A percentile compares a stretch with the other conserved stretches of the same genome.
Conservation (phyloP, 2,113 vertebrate species). For the Myiopsitta monachus region DNA sequence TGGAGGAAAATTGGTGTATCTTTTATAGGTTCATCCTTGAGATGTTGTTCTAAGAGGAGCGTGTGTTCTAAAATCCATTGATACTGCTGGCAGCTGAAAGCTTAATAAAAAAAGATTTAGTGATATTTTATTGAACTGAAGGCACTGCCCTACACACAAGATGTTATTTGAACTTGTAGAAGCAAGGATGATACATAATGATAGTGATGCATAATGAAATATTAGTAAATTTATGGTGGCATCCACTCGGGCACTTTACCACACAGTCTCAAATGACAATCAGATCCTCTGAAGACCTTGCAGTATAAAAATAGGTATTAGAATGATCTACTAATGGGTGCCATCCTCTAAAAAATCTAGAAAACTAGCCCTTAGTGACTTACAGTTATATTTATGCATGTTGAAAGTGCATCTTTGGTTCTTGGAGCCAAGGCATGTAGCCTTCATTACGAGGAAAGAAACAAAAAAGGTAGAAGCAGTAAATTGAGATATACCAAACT, state of each 20-base stretch:
- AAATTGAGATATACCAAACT: not conserved
- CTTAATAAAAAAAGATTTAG: not conserved
- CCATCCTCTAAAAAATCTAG: not conserved
- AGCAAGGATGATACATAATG: not conserved
- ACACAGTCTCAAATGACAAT: not conserved
- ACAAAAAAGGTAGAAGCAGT: not conserved
- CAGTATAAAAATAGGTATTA: not conserved
- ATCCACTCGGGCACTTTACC: not conserved
- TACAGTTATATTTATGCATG: not conserved
- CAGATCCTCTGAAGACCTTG: not conserved
- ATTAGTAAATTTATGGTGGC: not conserved
- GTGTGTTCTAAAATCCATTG: not conserved
- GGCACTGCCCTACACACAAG: not conserved
- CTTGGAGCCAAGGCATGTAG: not conserved
- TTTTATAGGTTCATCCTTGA: not conserved
- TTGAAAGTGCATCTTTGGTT: not conserved
- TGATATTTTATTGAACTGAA: slow-evolving; percentile 21
- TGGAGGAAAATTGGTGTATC: not conserved
- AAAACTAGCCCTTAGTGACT: not conserved
- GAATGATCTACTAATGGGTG: not conserved
- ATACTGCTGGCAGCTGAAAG: not conserved
- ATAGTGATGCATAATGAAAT: not conserved
- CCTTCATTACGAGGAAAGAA: not conserved
- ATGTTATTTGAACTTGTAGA: slow-evolving; percentile 3
- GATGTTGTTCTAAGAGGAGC: not conserved